Evolutionary conservation across 2,797 vertebrate species (phyloP).

Genomic region (Arremon aurantiirostris): DNA sequence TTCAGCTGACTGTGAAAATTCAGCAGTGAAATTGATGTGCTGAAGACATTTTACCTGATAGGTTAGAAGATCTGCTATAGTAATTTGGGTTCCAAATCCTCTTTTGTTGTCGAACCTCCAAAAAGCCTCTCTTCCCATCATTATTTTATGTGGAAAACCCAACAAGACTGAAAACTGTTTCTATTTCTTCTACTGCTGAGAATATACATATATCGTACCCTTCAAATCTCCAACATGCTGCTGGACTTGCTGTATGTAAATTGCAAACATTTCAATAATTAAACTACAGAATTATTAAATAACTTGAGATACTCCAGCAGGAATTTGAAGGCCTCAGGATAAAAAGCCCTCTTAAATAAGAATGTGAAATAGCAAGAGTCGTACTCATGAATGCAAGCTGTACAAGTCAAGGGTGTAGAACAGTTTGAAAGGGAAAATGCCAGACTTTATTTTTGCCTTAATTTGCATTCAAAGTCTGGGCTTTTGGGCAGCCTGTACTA

Average conservation of each 20-base stretch:
- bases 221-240: neutral
- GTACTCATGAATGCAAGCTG: neutral
- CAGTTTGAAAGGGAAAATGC: neutral
- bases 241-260: neutral
- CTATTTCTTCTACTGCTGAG: neutral
- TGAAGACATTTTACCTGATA: neutral
- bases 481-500: neutral
- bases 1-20: neutral
- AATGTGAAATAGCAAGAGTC: neutral
- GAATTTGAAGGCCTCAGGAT: neutral
- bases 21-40: neutral
- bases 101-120: neutral
- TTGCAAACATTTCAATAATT: neutral
- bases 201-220: neutral
- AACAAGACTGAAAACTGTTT: neutral
- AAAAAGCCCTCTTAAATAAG: neutral
- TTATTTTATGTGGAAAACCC: neutral
- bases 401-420: neutral
- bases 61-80: neutral
- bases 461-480: neutral
- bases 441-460: neutral
- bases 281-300: conserved; percentile 12
- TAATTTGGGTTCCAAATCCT: neutral
- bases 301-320: neutral
- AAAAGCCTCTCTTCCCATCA: neutral